phyloP scores from a whole-genome alignment of 2,113 vertebrate species.

The Plecturocebus donacophilus region DNA sequence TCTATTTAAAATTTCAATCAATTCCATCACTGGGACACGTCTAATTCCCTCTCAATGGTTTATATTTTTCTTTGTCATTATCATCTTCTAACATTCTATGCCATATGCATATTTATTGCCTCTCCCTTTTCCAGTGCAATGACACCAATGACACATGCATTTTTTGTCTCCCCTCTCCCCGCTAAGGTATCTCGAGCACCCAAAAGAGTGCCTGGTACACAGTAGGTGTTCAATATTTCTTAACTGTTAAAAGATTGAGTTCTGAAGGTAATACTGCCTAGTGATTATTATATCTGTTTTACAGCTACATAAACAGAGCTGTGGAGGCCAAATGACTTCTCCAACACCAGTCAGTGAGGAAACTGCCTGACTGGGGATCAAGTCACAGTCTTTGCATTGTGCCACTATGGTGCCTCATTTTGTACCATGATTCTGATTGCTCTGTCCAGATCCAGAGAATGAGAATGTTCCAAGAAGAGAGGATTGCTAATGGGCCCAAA shows the following conservation, averaged over 20 bases:
- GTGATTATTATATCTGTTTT: neutral
- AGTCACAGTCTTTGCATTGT: neutral
- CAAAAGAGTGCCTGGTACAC: neutral
- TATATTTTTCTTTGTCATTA: neutral
- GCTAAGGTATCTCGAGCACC: neutral
- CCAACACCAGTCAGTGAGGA: neutral
- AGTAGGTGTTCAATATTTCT: neutral
- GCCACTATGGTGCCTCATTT: neutral
- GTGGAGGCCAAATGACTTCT: neutral
- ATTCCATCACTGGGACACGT: neutral
- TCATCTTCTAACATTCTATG: neutral
- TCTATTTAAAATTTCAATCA: neutral
- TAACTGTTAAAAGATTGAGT: neutral
- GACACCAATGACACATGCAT: neutral
- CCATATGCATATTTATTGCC: neutral
- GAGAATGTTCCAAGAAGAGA: neutral
- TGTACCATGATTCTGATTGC: neutral
- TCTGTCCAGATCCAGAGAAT: neutral
- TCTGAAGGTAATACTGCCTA: neutral
- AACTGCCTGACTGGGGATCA: neutral
- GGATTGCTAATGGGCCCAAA: neutral
- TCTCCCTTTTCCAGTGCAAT: neutral
- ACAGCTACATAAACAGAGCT: neutral
- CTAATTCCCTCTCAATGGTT: neutral
- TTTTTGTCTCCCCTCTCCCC: neutral